Evolutionary conservation across 2,888 invertebrate genomes (phyloP), one percentile per base, ranked within the genome.

Genomic region (Nemotelus pantherinus): DNA sequence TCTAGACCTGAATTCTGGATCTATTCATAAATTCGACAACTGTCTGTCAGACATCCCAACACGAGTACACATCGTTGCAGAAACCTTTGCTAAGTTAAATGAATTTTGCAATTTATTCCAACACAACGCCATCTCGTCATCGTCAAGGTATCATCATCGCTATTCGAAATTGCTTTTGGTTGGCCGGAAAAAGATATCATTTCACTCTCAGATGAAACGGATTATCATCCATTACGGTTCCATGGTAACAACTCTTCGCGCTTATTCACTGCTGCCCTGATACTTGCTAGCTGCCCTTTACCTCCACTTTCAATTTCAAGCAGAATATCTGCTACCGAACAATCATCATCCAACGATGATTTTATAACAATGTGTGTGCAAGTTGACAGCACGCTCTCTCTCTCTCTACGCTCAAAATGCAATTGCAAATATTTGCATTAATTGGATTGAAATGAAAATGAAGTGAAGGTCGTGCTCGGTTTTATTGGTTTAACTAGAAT

Each of bases 371-470:
- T 25, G 25, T 25, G 25, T 25, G 25, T 25, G 25, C 25, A 25
- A 25, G 25, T 25, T 25, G 25, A 25, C 25, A 25, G 25, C 25
- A 25, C 25, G 25, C 25, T 25, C 25, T 25, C 25, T 25, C 25
- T 25, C 25, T 25, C 25, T 25, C 25, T 25, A 25, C 25, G 25
- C 25, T 25, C 72, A 72, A 72, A 72, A 39, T 72, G 72, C 58
- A 72, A 45, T 60, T 58, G 72, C 74, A 74, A 74, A 74, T 60
- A 74, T 74, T 74, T 74, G 74, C 60, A 74, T 74, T 74, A 74
- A 74, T 74, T 63, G 74, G 60, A 60, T 74, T 74, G 60, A 63
- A 63, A 63, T 43, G 63, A 63, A 63, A 41, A 63, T 63, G 43
- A 25, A 63, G 63, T 63, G 41, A 43, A 41, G 63, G 39, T 63